Conservation (phyloP, 2,888 invertebrate species). For the Opisthograptis luteolata region DNA sequence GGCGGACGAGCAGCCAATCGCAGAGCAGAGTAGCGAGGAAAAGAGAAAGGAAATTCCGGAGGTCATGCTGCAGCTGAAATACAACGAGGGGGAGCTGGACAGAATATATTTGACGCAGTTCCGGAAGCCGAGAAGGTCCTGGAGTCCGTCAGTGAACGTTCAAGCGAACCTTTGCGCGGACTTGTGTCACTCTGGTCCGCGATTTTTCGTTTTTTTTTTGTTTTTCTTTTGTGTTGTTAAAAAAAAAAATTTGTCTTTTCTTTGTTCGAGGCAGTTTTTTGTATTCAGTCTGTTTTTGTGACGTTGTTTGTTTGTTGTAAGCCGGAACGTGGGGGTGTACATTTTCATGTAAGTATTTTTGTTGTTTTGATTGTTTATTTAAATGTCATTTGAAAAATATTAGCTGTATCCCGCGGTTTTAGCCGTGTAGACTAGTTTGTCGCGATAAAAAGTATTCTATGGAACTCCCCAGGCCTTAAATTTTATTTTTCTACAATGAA, state of each 20-base stretch:
- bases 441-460: too few species aligned
- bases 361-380: too few species aligned
- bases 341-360: neutral
- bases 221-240: conserved; percentile 30
- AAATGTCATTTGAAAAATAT: too few species aligned
- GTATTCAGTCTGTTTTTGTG: neutral
- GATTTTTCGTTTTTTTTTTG: conserved; percentile 28
- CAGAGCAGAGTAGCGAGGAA: conserved; percentile 39
- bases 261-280: conserved; percentile 7
- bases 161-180: conserved; percentile 69
- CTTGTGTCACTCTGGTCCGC: conserved; percentile 81
- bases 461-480: too few species aligned
- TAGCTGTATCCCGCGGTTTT: too few species aligned
- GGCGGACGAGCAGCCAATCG: conserved; percentile 54
- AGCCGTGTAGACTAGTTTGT: too few species aligned
- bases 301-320: conserved; percentile 28
- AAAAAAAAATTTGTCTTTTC: conserved; percentile 7
- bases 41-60: conserved; percentile 67
- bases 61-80: conserved; percentile 76
- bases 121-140: conserved; percentile 54
- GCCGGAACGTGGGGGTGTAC: conserved; percentile 8
- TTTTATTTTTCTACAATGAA: too few species aligned
- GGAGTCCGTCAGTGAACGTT: conserved; percentile 65
- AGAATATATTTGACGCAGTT: conserved; percentile 79
- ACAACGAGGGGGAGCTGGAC: conserved; percentile 74